Conservation (phyloP, 2,888 invertebrate genomes). For the Xestia ashworthii region DNA sequence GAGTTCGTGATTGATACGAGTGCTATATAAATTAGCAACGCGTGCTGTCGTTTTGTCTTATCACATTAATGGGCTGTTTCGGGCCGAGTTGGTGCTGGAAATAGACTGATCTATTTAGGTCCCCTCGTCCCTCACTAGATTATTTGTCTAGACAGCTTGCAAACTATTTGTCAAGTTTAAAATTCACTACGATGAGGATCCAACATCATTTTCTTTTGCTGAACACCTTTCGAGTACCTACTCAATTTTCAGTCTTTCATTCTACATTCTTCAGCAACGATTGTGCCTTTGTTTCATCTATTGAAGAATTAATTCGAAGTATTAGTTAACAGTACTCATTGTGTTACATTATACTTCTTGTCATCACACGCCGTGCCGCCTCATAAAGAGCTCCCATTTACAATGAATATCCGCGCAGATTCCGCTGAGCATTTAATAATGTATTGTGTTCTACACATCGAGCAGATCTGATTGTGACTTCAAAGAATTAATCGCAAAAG, state of each 20-base stretch:
- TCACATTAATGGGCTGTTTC: constrained; percentile 13
- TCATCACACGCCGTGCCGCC: constrained; percentile 1
- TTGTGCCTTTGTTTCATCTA: background rate
- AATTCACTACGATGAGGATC: background rate
- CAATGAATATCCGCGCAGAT: constrained; percentile 25
- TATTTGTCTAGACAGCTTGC: background rate
- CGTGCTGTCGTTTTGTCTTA: constrained; percentile 39
- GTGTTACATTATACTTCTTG: constrained; percentile 25
- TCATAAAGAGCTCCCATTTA: constrained; percentile 23
- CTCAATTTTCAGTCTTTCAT: background rate
- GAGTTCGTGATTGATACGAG: constrained; percentile 38
- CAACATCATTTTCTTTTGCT: background rate
- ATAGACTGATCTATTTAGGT: constrained; percentile 13
- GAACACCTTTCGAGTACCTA: background rate
- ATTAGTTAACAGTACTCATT: constrained; percentile 21
- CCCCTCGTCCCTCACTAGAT: background rate
- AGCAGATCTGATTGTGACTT: constrained; percentile 22
- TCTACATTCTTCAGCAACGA: background rate
- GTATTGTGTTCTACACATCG: constrained; percentile 37
- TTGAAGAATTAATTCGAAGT: background rate
- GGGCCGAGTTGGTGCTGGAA: constrained; percentile 3
- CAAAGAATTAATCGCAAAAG: constrained; percentile 4
- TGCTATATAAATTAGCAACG: constrained; percentile 35
- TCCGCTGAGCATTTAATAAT: constrained; percentile 29
- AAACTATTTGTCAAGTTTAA: background rate